Evolutionary conservation across 2,888 invertebrate genomes (phyloP), one percentile per base, ranked within the genome.

Genomic region (Brenthis ino): DNA sequence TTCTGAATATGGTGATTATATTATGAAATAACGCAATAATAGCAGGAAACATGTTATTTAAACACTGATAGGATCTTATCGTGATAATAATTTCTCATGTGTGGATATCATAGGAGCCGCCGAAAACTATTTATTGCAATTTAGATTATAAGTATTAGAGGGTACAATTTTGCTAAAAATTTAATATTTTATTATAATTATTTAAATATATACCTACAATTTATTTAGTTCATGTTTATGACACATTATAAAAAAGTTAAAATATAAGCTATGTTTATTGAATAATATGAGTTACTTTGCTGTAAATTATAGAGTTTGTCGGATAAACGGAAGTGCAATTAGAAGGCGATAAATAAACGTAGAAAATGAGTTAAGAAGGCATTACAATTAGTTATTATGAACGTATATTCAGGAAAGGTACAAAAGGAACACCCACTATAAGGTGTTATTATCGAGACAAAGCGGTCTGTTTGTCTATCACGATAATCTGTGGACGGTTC

Each of bases 11-110:
- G 82, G 86, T 90, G 89, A 92, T 92, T 89, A 91, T 89, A 89
- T 87, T 91, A 92, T 91, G 89, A 91, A 92, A 91, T 91, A 86
- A 87, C 88, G 82, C 87, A 86, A 87, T 90, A 90, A 91, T 90
- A 91, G 85, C 93, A 92, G 93, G 93, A 93, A 91, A 89, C 91
- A 80, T 89, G 92, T 91, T 93, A 93, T 93, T 93, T 93, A 91
- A 90, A 89, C 75, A 68, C 76, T 82, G 92, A 93, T 93, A 91
- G 70, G 80, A 93, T 93, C 93, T 93, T 90, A 93, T 93, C 93
- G 82, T 76, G 83, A 88, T 90, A 88, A 91, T 92, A 91, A 92
- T 92, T 84, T 82, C 80, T 82, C 85, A 91, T 86, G 92, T 93
- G 91, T 89, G 91, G 91, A 91, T 91, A 91, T 93, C 91, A 92